phyloP scores from a whole-genome alignment of 2,888 invertebrate species.

The Acholoe squamosa region DNA sequence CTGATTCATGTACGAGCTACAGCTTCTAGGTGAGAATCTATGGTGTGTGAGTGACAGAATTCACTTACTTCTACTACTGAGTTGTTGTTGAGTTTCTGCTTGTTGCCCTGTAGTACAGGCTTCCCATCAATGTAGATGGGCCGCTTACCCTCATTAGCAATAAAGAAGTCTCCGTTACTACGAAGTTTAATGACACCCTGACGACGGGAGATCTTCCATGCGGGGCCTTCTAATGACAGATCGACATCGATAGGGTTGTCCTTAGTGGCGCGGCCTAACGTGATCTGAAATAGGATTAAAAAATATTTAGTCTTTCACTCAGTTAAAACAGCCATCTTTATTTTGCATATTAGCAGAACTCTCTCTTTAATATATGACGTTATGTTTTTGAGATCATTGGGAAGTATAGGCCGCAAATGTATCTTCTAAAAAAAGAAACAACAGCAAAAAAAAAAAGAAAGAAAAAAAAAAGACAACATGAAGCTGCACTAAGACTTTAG shows the following conservation, averaged over 20 bases:
- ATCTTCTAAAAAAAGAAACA: too few relatives aligned
- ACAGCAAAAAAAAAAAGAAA: too few relatives aligned
- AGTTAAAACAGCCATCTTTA: too few relatives aligned
- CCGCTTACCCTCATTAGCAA: conserved; percentile 96
- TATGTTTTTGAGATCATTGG: neutral
- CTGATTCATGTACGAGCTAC: too few relatives aligned
- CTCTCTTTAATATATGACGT: neutral
- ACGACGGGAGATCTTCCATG: conserved; percentile 93
- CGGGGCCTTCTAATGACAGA: conserved; percentile 95
- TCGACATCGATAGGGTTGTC: conserved; percentile 96
- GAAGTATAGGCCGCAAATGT: too few relatives aligned
- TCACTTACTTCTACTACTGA: conserved; percentile 93
- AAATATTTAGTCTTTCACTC: too few relatives aligned
- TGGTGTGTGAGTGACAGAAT: too few relatives aligned
- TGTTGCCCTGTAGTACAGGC: conserved; percentile 93
- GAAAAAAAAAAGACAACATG: too few relatives aligned
- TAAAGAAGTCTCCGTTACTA: conserved; percentile 96
- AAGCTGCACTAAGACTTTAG: too few relatives aligned
- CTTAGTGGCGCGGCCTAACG: conserved; percentile 94
- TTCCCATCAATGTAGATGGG: conserved; percentile 97
- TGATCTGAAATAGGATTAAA: conserved; percentile 86
- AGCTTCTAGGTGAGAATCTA: too few relatives aligned
- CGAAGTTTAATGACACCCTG: conserved; percentile 95
- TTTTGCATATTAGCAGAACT: too few relatives aligned
- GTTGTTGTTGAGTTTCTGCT: conserved; percentile 95